Conservation (phyloP, 2,113 vertebrate genomes). For the Amblyornis subalaris region DNA sequence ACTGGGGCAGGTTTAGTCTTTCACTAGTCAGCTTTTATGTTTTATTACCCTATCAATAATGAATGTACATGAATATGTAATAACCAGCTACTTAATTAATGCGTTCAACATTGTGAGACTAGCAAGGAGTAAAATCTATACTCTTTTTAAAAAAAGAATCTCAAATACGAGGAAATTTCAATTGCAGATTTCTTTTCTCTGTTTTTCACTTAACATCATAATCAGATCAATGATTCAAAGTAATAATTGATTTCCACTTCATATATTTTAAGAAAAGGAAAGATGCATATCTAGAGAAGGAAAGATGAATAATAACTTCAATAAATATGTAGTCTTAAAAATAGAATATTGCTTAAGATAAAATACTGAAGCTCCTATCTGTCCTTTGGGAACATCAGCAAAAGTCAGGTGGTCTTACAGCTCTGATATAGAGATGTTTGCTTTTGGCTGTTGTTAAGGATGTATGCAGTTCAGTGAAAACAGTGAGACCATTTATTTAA, state of each 20-base stretch:
- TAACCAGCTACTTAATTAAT: slow-evolving; percentile 54
- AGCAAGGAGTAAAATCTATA: not conserved
- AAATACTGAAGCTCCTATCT: not conserved
- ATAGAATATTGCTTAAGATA: not conserved
- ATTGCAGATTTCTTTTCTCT: not conserved
- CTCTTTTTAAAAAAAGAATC: not conserved
- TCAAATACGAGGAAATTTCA: not conserved
- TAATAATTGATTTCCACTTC: not conserved
- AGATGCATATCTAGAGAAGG: not conserved
- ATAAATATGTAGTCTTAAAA: not conserved
- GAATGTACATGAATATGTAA: slow-evolving; percentile 57
- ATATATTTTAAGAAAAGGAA: not conserved
- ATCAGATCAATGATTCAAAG: not conserved
- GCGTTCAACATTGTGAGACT: not conserved
- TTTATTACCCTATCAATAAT: slow-evolving; percentile 58
- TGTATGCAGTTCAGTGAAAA: not conserved
- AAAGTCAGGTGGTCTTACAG: not conserved
- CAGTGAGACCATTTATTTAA: not conserved
- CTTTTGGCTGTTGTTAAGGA: not conserved
- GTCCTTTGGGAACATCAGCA: not conserved
- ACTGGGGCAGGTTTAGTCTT: slow-evolving; percentile 19
- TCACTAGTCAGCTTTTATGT: slow-evolving; percentile 47
- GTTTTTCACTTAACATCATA: not conserved
- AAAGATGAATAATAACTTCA: not conserved
- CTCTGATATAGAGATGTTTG: not conserved